Conservation (phyloP, 2,888 invertebrate species). For the Deroplatys truncata region DNA sequence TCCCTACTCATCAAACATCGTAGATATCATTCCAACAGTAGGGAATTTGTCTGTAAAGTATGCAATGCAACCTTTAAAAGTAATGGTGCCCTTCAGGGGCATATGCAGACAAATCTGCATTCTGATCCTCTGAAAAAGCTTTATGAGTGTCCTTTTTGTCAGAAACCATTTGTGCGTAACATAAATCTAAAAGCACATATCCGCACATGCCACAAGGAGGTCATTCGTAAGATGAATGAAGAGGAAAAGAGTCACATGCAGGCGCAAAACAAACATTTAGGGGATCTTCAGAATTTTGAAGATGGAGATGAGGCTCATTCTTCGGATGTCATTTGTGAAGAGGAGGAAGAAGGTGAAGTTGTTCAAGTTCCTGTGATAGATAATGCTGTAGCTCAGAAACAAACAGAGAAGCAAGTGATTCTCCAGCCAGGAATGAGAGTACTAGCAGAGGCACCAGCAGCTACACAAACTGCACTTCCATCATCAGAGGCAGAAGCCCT, state of each 20-base stretch:
- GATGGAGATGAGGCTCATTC: conserved; percentile 36
- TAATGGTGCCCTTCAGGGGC: conserved; percentile 38
- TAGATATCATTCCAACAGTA: conserved; percentile 49
- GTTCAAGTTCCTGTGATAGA: conserved; percentile 34
- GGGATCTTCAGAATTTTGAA: conserved; percentile 10
- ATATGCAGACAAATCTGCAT: conserved; percentile 52
- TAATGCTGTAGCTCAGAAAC: conserved; percentile 23
- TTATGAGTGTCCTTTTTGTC: conserved; percentile 68
- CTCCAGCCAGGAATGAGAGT: conserved; percentile 34
- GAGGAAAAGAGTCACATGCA: conserved; percentile 47
- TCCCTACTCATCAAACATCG: conserved; percentile 67
- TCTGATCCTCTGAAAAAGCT: conserved; percentile 35
- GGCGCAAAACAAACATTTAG: conserved; percentile 45
- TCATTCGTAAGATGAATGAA: conserved; percentile 56
- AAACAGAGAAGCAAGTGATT: conserved; percentile 20
- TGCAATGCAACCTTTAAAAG: conserved; percentile 53
- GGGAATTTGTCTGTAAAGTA: conserved; percentile 49
- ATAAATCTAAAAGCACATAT: conserved; percentile 68
- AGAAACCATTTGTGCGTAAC: conserved; percentile 65
- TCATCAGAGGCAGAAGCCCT: conserved; percentile 55
- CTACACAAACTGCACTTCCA: conserved; percentile 42
- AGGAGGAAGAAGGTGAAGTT: conserved; percentile 14
- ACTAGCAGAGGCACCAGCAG: conserved; percentile 33
- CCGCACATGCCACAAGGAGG: conserved; percentile 59
- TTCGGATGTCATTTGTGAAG: conserved; percentile 29